phyloP scores from a whole-genome alignment of 2,113 vertebrate genomes.

The Pleuronectes platessa region DNA sequence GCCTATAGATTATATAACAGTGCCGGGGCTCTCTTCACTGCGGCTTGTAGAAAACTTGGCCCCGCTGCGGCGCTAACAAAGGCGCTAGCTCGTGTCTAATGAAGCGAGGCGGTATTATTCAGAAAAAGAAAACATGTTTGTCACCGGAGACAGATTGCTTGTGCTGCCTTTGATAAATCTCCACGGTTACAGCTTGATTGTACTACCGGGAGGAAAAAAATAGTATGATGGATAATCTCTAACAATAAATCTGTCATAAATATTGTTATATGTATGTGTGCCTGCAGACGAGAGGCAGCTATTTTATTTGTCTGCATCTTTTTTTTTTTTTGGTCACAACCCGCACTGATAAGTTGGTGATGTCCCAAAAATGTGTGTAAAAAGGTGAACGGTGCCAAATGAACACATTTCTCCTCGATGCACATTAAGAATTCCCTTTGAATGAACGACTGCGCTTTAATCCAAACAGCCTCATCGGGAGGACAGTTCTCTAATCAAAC shows the following conservation, averaged over 20 bases:
- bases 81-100: conserved; percentile 51
- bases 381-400: not conserved
- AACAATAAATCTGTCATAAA: no score
- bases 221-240: not conserved
- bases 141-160: conserved; percentile 33
- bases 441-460: conserved; percentile 30
- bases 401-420: not conserved
- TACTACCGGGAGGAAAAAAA: not conserved
- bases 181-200: conserved; percentile 13
- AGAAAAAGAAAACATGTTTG: conserved; percentile 57
- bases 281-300: no score
- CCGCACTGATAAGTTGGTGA: not conserved
- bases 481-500: conserved; percentile 57
- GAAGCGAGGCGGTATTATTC: conserved; percentile 69
- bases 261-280: no score
- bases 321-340: no score
- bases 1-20: conserved; percentile 62
- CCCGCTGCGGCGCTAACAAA: conserved; percentile 66
- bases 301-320: no score
- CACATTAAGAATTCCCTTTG: not conserved
- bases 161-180: conserved; percentile 35
- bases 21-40: conserved; percentile 56
- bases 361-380: not conserved
- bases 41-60: conserved; percentile 65
- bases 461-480: conserved; percentile 34